These are phyloP conservation scores for Atta cephalotes DNA, from an alignment of 1,140 invertebrate genomes.

Conservation along the genomic window DNA sequence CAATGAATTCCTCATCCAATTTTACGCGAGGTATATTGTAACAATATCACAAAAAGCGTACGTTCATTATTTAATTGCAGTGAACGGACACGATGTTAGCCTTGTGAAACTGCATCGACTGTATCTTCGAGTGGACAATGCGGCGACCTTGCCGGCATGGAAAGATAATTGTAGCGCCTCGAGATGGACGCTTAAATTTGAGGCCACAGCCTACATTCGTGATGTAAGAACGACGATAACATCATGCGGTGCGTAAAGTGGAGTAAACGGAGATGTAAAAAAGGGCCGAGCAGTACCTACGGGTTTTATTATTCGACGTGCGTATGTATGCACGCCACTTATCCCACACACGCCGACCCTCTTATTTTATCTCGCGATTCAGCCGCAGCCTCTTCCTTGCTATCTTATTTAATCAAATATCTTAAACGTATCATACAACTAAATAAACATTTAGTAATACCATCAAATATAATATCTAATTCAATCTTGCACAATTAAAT, in stretches of 20 bases:
- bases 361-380: constrained; percentile 41
- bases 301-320: constrained; percentile 21
- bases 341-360: constrained; percentile 12
- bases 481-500: background rate
- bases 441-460: background rate
- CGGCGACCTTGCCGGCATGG: background rate
- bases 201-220: constrained; percentile 69
- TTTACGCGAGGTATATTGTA: background rate
- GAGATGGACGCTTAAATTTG: constrained; percentile 62
- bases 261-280: constrained; percentile 36
- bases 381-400: background rate
- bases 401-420: constrained; percentile 2
- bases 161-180: constrained; percentile 27
- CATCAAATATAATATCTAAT: background rate
- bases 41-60: background rate
- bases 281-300: constrained; percentile 40
- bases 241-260: constrained; percentile 40
- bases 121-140: constrained; percentile 52
- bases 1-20: background rate
- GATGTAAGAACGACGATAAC: constrained; percentile 73
- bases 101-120: constrained; percentile 51
- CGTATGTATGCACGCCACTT: constrained; percentile 8
- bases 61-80: constrained; percentile 16
- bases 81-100: constrained; percentile 5
- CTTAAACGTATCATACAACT: background rate